phyloP scores from a whole-genome alignment of 2,888 invertebrate species.

The Tupiocoris notatus region DNA sequence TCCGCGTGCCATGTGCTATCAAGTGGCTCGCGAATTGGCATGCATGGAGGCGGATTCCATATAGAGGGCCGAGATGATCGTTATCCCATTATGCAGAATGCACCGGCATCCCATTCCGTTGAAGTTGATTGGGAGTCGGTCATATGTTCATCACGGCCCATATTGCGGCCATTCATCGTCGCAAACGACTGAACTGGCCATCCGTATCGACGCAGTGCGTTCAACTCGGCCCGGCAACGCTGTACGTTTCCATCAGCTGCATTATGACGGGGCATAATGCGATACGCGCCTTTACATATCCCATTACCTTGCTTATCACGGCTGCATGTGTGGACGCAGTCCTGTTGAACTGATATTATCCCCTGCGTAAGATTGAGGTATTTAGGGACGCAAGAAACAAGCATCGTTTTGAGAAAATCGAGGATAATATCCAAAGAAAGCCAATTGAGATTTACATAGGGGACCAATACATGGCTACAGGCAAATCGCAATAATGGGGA shows the following conservation, averaged over 20 bases:
- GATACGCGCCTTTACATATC: slow-evolving; percentile 23
- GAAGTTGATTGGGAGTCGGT: slow-evolving; percentile 34
- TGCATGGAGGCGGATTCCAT: slow-evolving; percentile 4
- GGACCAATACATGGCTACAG: no score
- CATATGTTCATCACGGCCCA: slow-evolving; percentile 22
- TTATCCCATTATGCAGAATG: slow-evolving; percentile 32
- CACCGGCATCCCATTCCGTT: background rate
- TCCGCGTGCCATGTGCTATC: no score
- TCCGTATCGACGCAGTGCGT: background rate
- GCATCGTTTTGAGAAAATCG: no score
- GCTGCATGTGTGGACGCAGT: background rate
- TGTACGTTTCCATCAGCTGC: background rate
- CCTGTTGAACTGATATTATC: background rate
- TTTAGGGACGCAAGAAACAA: no score
- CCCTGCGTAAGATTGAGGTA: no score
- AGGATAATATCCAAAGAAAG: no score
- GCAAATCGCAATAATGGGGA: no score
- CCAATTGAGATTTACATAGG: no score
- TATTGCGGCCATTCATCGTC: background rate
- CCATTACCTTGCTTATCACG: slow-evolving; percentile 26
- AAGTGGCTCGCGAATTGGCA: background rate
- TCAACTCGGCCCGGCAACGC: background rate
- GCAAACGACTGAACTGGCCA: background rate
- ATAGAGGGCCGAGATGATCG: slow-evolving; percentile 23
- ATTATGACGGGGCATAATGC: slow-evolving; percentile 4